Percentiles rank a stretch among this genome's conserved stretches.
Evolutionary conservation across 2,888 invertebrate genomes (phyloP).

Genomic region (Adineta ricciae): DNA sequence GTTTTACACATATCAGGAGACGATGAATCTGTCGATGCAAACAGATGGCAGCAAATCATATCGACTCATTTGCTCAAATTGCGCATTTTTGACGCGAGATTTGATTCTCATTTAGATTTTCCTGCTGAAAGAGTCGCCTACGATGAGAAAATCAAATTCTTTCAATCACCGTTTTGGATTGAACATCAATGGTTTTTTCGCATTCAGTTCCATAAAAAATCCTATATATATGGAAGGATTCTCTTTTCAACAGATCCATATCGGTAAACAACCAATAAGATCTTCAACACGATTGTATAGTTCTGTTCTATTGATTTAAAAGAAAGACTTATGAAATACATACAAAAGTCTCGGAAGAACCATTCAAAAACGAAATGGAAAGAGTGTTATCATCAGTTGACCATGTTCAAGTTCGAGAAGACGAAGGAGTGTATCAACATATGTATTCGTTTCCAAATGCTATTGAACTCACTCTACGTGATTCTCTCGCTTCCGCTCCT

Average conservation of each 20-base stretch:
- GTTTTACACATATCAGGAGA: neutral
- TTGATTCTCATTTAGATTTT: no score
- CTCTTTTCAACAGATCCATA: neutral
- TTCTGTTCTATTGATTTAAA: neutral
- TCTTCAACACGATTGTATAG: neutral
- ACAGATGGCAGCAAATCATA: neutral
- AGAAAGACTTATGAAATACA: neutral
- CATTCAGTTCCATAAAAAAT: neutral
- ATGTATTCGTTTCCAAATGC: no score
- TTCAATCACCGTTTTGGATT: neutral
- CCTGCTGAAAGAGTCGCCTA: neutral
- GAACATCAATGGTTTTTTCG: neutral
- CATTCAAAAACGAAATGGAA: neutral
- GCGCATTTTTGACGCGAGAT: neutral
- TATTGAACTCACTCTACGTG: no score
- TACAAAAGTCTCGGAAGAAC: neutral
- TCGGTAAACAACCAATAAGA: no score
- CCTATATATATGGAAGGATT: neutral
- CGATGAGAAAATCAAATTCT: neutral
- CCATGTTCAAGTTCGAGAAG: neutral
- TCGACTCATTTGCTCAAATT: neutral
- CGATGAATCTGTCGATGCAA: neutral
- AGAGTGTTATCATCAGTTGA: neutral
- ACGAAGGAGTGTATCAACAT: neutral
- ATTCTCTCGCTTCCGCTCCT: no score